A percentile compares a stretch with the other conserved stretches of the same genome.
Evolutionary conservation across 1,140 invertebrate genomes (phyloP).

Genomic region (Batillaria attramentaria): DNA sequence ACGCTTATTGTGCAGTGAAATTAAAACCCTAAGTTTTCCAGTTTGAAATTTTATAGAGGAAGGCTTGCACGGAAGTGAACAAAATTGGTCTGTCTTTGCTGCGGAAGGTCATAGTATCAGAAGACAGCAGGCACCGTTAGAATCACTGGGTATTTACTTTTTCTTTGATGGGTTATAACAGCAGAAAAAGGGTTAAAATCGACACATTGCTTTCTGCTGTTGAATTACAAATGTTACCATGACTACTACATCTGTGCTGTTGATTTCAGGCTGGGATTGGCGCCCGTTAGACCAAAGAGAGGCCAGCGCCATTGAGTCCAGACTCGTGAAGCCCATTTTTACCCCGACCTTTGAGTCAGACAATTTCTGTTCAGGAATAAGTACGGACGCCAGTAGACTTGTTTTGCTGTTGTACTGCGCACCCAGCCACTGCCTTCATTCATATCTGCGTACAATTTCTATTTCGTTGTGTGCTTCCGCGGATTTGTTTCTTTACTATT

Average conservation of each 20-base stretch:
- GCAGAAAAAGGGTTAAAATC: not conserved
- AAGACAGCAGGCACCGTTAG: no score
- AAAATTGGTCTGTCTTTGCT: no score
- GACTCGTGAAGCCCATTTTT: slow-evolving; percentile 64
- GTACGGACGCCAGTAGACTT: slow-evolving; percentile 52
- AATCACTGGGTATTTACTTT: not conserved
- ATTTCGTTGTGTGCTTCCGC: slow-evolving; percentile 36
- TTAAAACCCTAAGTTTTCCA: no score
- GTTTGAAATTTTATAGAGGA: no score
- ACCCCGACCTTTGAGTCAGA: slow-evolving; percentile 57
- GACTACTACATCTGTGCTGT: slow-evolving; percentile 27
- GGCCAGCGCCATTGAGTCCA: slow-evolving; percentile 47
- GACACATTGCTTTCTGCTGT: not conserved
- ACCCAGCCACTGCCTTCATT: no score
- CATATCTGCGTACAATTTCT: slow-evolving; percentile 26
- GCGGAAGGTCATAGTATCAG: no score
- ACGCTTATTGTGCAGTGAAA: no score
- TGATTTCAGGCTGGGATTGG: slow-evolving; percentile 66
- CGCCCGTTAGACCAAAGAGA: slow-evolving; percentile 55
- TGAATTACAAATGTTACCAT: not conserved
- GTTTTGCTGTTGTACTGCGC: slow-evolving; percentile 11
- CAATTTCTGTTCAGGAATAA: slow-evolving; percentile 67
- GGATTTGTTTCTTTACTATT: no score
- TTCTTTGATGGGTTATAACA: not conserved
- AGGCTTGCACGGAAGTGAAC: no score